Evolutionary conservation across 2,113 vertebrate genomes (phyloP).

Genomic region (Speoplatyrhinus poulsoni): DNA sequence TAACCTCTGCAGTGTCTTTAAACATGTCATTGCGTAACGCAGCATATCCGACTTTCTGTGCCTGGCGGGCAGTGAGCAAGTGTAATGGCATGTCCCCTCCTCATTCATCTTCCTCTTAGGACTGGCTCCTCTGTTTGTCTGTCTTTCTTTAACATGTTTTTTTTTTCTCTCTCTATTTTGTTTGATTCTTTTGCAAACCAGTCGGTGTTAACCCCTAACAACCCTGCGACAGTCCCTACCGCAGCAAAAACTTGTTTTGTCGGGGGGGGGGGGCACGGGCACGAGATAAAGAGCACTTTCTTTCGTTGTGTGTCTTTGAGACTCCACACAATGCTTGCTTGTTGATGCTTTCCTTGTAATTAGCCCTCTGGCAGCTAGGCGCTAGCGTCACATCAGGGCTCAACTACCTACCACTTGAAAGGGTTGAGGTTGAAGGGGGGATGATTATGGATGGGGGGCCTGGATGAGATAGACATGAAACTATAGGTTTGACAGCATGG

Average conservation of each 20-base stretch:
- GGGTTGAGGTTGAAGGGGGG: constrained; percentile 20
- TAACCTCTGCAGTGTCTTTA: not conserved
- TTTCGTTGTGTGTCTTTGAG: constrained; percentile 46
- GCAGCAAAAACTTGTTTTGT: no score
- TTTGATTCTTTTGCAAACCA: not conserved
- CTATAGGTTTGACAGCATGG: constrained; percentile 34
- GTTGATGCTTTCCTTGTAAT: constrained; percentile 68
- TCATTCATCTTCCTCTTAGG: constrained; percentile 4
- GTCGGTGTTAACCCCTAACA: constrained; percentile 20
- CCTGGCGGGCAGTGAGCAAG: constrained; percentile 25
- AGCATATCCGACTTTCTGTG: constrained; percentile 38
- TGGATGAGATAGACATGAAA: constrained; percentile 44
- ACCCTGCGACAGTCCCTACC: constrained; percentile 27
- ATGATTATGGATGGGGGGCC: not conserved
- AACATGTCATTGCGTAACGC: constrained; percentile 10
- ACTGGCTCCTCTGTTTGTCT: not conserved
- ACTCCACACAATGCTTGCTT: constrained; percentile 64
- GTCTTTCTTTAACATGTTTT: not conserved
- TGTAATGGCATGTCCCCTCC: constrained; percentile 27
- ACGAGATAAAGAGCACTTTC: constrained; percentile 65
- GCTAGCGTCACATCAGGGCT: constrained; percentile 34
- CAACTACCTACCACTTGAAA: constrained; percentile 64
- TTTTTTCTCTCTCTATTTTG: not conserved
- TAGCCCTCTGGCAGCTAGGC: constrained; percentile 53
- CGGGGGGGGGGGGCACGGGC: no score